Base-by-base conservation (phyloP, 2,797 vertebrate genomes). In the Falco columbarius region DNA sequence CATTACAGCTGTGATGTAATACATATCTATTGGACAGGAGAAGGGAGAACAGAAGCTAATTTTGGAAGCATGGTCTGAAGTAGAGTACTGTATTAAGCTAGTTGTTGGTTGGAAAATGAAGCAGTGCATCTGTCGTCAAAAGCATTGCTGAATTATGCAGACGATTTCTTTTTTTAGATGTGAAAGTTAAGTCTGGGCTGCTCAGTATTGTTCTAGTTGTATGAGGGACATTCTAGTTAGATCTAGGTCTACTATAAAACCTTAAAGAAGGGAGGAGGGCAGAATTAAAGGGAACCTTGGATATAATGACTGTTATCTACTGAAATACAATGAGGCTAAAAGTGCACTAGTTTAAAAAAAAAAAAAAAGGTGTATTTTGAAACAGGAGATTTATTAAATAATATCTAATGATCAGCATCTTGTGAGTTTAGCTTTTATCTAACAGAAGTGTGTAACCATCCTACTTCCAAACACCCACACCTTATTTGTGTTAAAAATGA, bases 101-200 rank as follows among this genome's bases (percentile, higher is more conserved):
- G 29, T 58, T 83, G 44, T 59, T 91, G 65, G 32, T 40, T 93
- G 70, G 73, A 79, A 91, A 77, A 74, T 23, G 34, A 68, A 83
- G 40, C 32, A 74, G 23, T 54, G 34, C 20, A 22, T 77, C 21
- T 75, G 23, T 90, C 8, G 9, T 87, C 71, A 93, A 90, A 87
- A 87, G 49, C 27, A 23, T 68, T 88, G 36, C 46, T 91, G 71
- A 94, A 94, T 83, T 86, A 86, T 65, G 70, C 49, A 80, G 61
- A 22, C 7, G 8, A 22, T 62, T 90, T 88, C 18, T 66, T 89
- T 81, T 85, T 87, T 89, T 32, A 61, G 44, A 77, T 56, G 32
- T 63, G 40, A 65, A 79, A 62, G 40, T 65, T 65, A 74, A 56
- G 40, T 49, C 40, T 12, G 23, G 46, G 46, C 29, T 84, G 23